phyloP scores from a whole-genome alignment of 2,797 vertebrate species.

The Macrochelys suwanniensis region DNA sequence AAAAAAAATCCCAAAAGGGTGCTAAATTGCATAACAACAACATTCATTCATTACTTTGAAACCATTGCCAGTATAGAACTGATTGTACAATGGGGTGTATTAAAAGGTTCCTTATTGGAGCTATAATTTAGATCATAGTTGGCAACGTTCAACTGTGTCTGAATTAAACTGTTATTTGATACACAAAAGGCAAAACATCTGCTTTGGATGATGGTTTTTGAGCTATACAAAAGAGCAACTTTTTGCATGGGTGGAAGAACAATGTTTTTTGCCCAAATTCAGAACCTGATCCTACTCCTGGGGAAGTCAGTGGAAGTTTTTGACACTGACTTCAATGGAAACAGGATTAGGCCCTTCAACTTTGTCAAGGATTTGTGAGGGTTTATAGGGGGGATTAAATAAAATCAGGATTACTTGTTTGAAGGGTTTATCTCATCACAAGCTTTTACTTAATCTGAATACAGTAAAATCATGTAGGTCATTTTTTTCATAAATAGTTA shows the following conservation, averaged over 20 bases:
- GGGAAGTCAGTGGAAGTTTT: neutral
- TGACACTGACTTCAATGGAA: neutral
- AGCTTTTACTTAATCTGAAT: conserved; percentile 23
- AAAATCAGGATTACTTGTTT: neutral
- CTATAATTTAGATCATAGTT: neutral
- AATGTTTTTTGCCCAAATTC: neutral
- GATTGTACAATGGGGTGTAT: neutral
- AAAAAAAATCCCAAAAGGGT: neutral
- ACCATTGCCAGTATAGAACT: neutral
- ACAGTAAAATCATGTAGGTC: neutral
- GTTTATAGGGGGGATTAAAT: neutral
- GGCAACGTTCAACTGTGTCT: neutral
- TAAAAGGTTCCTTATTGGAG: neutral
- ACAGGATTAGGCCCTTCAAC: neutral
- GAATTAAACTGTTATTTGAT: neutral
- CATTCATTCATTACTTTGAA: conserved; percentile 13
- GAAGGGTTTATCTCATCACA: conserved; percentile 22
- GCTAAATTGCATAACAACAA: neutral
- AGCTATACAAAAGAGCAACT: neutral
- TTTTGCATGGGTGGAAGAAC: neutral
- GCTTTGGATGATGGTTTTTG: neutral
- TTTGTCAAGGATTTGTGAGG: neutral
- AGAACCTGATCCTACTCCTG: neutral
- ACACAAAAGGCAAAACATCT: neutral
- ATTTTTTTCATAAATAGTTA: conserved; percentile 20